A percentile compares a stretch with the other conserved stretches of the same genome.
Evolutionary conservation across 2,888 invertebrate species (phyloP).

Genomic region (Onthophagus sagittarius): DNA sequence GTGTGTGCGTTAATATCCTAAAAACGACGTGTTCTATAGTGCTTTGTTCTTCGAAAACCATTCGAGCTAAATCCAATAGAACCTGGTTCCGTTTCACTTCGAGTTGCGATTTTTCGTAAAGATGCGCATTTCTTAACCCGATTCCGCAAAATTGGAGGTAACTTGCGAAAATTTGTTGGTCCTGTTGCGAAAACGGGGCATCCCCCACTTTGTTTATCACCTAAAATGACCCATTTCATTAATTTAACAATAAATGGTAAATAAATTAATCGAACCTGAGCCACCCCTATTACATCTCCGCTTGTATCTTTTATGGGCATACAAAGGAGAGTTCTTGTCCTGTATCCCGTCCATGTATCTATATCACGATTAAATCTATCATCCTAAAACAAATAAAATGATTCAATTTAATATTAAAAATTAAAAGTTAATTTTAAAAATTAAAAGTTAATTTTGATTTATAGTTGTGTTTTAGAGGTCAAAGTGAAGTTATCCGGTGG

Average conservation of each 20-base stretch:
- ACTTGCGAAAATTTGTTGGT: constrained; percentile 86
- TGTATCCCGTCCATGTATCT: constrained; percentile 89
- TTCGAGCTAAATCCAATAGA: constrained; percentile 86
- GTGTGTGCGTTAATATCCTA: constrained; percentile 89
- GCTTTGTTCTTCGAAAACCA: constrained; percentile 96
- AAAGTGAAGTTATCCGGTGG: not conserved
- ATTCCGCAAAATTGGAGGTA: constrained; percentile 97
- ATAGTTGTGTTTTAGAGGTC: not conserved
- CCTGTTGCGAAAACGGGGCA: constrained; percentile 76
- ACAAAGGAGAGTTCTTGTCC: constrained; percentile 86
- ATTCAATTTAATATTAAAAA: not conserved
- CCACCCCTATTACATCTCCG: constrained; percentile 94
- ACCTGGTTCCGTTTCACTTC: constrained; percentile 96
- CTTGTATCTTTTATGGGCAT: constrained; percentile 95
- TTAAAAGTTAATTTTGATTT: not conserved
- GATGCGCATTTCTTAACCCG: constrained; percentile 90
- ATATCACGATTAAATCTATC: constrained; percentile 90
- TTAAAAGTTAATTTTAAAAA: not conserved
- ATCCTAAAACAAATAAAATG: constrained; percentile 56
- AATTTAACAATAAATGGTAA: not conserved
- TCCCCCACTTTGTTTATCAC: constrained; percentile 89
- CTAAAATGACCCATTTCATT: constrained; percentile 44
- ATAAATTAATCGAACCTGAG: constrained; percentile 65
- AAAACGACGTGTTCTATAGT: constrained; percentile 94
- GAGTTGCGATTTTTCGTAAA: constrained; percentile 90